Base-by-base conservation (phyloP, 1,140 invertebrate genomes). In the Drosophila ercepeae region DNA sequence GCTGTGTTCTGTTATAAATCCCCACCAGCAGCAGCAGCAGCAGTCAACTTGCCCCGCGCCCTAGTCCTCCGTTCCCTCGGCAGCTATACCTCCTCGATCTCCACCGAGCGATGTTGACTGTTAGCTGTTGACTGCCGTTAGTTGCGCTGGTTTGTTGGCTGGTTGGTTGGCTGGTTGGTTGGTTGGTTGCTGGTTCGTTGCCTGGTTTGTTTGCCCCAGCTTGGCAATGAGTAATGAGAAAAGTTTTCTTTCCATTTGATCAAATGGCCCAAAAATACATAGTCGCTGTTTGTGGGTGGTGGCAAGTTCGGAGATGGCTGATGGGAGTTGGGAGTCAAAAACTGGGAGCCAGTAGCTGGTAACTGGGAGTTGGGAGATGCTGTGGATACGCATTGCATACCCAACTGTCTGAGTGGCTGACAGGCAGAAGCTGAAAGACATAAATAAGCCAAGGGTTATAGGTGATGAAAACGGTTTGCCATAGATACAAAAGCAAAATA, bases 161-260 rank as follows among this genome's bases (percentile, higher is more conserved):
- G 54, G 50, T 57, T 51, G 51, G 53, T 42, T 72, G 51, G 53
- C 36, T 72, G 57, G 49, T 16, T 45, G 63, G 32, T 9, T 52
- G 45, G 36, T 16, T 53, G 32, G 27, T 51, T 76, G 29, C 29
- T 32, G 52, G 75, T 59, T 81, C 72, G 70, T 81, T 76, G 78
- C 64, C 58, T 45, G 61, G 64, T 81, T 70, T 69, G 68, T 73
- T 63, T 83, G 75, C 59, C 63, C 73, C 70, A 53, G 75, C 77
- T 81, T 76, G 78, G 77, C 82, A 86, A 86, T 86, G 81, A 86
- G 81, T 86, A 86, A 86, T 86, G 81, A 86, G 81, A 86, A 86
- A 86, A 86, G 81, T 86, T 86, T 86, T 86, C 83, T 59, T 86
- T 84, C 81, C 79, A 84, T 84, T 84, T 84, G 79, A 84, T 84